These are phyloP conservation scores for Brienomyrus longianalis DNA, from an alignment of 2,113 vertebrate species.

Conservation along the genomic window DNA sequence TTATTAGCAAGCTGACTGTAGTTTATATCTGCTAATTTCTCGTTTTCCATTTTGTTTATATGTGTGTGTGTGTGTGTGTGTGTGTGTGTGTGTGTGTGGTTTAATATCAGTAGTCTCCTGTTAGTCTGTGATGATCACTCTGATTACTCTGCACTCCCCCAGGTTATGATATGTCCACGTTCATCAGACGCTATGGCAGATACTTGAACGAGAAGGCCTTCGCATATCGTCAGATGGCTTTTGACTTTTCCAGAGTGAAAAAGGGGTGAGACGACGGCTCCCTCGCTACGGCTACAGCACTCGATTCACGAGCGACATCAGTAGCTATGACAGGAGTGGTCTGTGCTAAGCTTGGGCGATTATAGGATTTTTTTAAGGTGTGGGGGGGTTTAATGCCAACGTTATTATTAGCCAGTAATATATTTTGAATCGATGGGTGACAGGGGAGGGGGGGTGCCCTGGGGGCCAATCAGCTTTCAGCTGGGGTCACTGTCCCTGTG, in stretches of 20 bases:
- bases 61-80: neutral
- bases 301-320: neutral
- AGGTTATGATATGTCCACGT: conserved; percentile 96
- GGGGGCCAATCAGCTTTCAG: neutral
- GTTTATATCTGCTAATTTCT: neutral
- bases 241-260: conserved; percentile 97
- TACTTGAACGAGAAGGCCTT: conserved; percentile 98
- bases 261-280: conserved; percentile 75
- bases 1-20: neutral
- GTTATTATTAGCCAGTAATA: neutral
- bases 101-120: neutral
- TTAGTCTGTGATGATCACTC: neutral
- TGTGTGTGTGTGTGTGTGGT: too few species aligned
- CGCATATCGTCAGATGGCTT: conserved; percentile 97
- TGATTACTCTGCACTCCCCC: neutral
- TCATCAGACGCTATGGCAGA: conserved; percentile 92
- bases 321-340: neutral
- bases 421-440: neutral
- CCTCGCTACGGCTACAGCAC: neutral
- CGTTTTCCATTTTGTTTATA: neutral
- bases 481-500: neutral
- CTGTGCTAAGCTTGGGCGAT: neutral
- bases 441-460: neutral
- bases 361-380: neutral
- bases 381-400: neutral